Conservation (phyloP, 2,113 vertebrate species). For the Trogon melanurus region DNA sequence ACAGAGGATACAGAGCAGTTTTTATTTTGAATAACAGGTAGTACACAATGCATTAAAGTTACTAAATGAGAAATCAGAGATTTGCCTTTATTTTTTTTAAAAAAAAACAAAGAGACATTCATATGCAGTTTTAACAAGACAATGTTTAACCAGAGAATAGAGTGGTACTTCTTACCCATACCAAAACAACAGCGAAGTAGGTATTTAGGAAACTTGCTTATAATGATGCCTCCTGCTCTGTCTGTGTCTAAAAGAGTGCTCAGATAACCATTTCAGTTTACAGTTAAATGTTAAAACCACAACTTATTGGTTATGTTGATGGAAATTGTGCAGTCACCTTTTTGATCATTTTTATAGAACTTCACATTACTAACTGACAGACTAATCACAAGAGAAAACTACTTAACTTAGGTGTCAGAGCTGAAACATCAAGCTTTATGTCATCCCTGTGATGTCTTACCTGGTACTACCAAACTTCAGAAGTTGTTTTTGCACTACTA, state of each 20-base stretch:
- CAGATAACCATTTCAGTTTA: neutral
- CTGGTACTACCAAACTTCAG: neutral
- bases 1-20: neutral
- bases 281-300: neutral
- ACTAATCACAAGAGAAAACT: neutral
- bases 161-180: neutral
- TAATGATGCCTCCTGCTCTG: neutral
- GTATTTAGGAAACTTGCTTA: neutral
- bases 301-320: neutral
- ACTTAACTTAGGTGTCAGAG: neutral
- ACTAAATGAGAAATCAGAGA: neutral
- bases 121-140: neutral
- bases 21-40: neutral
- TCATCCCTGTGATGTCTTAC: neutral
- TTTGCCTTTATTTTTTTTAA: fast-evolving
- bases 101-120: neutral
- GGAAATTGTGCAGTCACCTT: neutral
- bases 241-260: neutral
- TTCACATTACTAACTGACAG: neutral
- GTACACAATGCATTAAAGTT: neutral
- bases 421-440: neutral
- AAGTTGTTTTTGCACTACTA: neutral
- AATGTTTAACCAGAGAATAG: neutral
- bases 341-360: neutral
- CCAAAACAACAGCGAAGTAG: neutral